Evolutionary conservation across 2,113 vertebrate genomes (phyloP).

Genomic region (Pterocles orientalis): DNA sequence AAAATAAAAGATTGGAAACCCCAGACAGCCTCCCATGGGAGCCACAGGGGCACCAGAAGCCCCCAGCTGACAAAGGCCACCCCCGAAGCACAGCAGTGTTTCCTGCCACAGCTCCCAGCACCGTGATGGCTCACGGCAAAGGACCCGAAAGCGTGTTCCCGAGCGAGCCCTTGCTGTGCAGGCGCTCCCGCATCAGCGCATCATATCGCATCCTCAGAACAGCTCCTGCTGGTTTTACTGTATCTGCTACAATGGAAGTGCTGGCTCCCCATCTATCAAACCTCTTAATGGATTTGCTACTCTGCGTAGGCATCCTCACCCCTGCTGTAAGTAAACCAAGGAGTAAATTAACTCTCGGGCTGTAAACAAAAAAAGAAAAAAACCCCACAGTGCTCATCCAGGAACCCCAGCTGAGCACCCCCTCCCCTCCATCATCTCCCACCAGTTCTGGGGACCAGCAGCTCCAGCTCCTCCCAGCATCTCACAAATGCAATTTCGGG

Average conservation of each 20-base stretch:
- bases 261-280: neutral
- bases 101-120: neutral
- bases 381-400: neutral
- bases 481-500: neutral
- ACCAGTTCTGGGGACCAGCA: neutral
- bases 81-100: neutral
- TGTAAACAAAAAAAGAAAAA: neutral
- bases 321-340: constrained; percentile 7
- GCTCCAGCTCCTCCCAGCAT: neutral
- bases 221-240: constrained; percentile 19
- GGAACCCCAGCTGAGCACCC: neutral
- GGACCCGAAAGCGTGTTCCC: neutral
- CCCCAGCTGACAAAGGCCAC: neutral
- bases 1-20: neutral
- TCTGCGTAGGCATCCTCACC: neutral
- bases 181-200: neutral
- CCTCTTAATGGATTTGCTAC: neutral
- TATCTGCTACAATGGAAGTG: neutral
- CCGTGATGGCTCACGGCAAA: fast-evolving
- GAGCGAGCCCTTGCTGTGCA: neutral
- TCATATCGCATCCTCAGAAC: neutral
- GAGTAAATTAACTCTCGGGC: neutral
- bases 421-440: neutral
- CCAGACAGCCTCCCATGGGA: neutral
- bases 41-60: neutral